Conservation (phyloP, 2,797 vertebrate genomes). For the Phoeniculus purpureus region DNA sequence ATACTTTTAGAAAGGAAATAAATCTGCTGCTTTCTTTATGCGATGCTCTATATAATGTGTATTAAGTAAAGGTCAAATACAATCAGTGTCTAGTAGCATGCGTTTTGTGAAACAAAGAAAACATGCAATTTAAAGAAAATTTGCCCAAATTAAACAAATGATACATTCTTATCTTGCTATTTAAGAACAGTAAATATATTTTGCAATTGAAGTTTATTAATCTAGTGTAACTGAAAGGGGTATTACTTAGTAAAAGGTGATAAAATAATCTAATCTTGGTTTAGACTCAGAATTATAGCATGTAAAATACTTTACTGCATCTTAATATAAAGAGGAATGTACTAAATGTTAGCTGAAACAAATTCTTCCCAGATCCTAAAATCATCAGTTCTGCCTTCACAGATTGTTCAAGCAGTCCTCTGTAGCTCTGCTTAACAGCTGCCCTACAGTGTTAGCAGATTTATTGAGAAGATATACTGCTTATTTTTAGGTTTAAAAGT, state of each 20-base stretch:
- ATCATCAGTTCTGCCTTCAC: conserved; percentile 40
- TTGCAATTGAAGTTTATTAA: conserved; percentile 43
- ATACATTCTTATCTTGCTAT: conserved; percentile 23
- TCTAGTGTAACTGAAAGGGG: conserved; percentile 56
- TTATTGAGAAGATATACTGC: conserved; percentile 76
- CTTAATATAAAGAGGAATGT: conserved; percentile 62
- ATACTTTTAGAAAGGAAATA: conserved; percentile 75
- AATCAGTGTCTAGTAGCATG: conserved; percentile 76
- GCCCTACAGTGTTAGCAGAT: conserved; percentile 75
- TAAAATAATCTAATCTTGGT: conserved; percentile 61
- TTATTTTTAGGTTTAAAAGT: conserved; percentile 76
- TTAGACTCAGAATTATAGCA: conserved; percentile 49
- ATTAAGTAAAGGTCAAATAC: conserved; percentile 54
- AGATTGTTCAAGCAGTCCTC: conserved; percentile 57
- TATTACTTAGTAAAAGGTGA: conserved; percentile 55
- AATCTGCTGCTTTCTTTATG: conserved; percentile 64
- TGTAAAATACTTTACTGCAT: conserved; percentile 54
- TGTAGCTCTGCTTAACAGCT: conserved; percentile 73
- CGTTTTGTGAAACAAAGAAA: conserved; percentile 73
- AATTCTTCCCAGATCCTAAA: conserved; percentile 66
- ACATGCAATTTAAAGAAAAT: conserved; percentile 78
- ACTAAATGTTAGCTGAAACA: conserved; percentile 64
- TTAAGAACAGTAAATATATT: conserved; percentile 47
- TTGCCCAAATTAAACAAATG: conserved; percentile 44
- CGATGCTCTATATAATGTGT: conserved; percentile 56